phyloP scores from a whole-genome alignment of 2,888 invertebrate genomes.

The Amphipyra berbera region DNA sequence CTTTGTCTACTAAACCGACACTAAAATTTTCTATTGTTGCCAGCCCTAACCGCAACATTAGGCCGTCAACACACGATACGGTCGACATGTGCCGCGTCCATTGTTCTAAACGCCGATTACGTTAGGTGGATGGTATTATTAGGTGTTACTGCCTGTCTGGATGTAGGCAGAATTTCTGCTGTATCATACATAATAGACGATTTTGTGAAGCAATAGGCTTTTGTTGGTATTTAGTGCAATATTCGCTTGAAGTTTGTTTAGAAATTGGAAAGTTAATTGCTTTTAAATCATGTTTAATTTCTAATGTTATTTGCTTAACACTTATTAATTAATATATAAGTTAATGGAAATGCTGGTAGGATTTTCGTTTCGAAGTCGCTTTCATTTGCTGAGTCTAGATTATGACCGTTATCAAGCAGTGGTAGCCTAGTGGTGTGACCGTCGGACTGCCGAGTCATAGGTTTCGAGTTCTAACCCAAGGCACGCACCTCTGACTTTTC shows the following conservation, averaged over 20 bases:
- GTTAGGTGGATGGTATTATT: slow-evolving; percentile 7
- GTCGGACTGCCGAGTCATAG: too few relatives aligned
- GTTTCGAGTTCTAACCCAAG: too few relatives aligned
- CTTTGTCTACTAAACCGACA: background rate
- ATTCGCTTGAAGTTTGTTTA: background rate
- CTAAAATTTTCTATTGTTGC: slow-evolving; percentile 16
- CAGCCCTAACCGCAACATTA: slow-evolving; percentile 29
- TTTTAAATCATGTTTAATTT: too few relatives aligned
- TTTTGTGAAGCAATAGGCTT: background rate
- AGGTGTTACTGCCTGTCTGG: slow-evolving; percentile 2
- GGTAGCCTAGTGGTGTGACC: too few relatives aligned
- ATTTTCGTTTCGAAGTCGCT: too few relatives aligned
- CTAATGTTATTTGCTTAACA: too few relatives aligned
- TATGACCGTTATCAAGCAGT: too few relatives aligned
- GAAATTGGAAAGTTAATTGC: too few relatives aligned
- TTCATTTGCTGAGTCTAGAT: too few relatives aligned
- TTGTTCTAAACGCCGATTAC: slow-evolving; percentile 23
- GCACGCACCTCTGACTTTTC: too few relatives aligned
- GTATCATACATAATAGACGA: background rate
- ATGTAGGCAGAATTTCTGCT: background rate
- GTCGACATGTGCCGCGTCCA: slow-evolving; percentile 4
- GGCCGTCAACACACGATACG: slow-evolving; percentile 1
- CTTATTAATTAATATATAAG: too few relatives aligned
- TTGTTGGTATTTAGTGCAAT: background rate
- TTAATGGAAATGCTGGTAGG: too few relatives aligned